Percentiles rank a stretch among this genome's conserved stretches.
Conservation (phyloP, 2,888 invertebrate genomes). For the Campoletis raptor region DNA sequence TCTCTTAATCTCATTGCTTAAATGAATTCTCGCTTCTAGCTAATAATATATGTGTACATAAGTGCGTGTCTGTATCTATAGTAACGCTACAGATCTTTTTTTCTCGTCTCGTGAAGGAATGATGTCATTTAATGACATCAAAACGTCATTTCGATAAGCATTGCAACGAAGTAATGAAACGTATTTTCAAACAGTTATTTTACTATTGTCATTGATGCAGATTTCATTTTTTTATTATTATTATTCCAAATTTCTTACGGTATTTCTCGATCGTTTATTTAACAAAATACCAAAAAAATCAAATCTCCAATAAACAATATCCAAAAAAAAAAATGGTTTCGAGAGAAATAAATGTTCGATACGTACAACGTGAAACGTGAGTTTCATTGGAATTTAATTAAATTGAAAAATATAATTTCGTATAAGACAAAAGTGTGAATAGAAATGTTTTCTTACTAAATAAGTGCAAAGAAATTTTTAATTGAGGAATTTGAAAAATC, state of each 20-base stretch:
- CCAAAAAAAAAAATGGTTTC: too few relatives aligned
- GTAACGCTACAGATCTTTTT: not conserved
- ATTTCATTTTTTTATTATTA: conserved; percentile 4
- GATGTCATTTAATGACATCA: conserved; percentile 71
- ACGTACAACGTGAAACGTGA: too few relatives aligned
- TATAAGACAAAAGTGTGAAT: not conserved
- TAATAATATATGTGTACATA: conserved; percentile 38
- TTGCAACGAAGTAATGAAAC: conserved; percentile 2
- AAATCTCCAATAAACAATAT: too few relatives aligned
- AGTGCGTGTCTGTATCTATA: conserved; percentile 22
- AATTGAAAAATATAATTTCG: not conserved
- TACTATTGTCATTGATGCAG: not conserved
- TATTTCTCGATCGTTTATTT: not conserved
- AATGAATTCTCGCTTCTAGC: conserved; percentile 42
- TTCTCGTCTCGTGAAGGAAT: conserved; percentile 53
- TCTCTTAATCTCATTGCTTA: conserved; percentile 35
- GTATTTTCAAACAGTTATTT: not conserved
- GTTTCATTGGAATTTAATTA: not conserved
- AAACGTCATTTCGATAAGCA: conserved; percentile 58
- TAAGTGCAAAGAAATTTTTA: not conserved
- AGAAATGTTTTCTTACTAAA: not conserved
- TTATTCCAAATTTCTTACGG: not conserved
- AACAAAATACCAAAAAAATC: not conserved
- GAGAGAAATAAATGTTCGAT: too few relatives aligned
- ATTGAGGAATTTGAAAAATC: not conserved